Conservation (phyloP, 2,797 vertebrate species). For the Hypotaenidia philippensis region DNA sequence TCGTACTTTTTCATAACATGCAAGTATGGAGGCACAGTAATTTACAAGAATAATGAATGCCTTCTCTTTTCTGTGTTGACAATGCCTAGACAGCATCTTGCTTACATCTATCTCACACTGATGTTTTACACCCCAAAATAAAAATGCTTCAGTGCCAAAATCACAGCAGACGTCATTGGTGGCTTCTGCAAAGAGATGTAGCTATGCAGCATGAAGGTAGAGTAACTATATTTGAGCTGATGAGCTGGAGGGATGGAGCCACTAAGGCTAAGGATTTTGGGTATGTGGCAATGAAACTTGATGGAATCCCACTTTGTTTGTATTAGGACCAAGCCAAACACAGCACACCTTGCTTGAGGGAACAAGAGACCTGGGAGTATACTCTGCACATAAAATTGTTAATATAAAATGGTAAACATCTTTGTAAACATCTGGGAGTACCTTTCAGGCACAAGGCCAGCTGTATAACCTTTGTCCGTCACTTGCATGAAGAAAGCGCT, state of each 20-base stretch:
- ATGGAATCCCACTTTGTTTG: not conserved
- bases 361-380: not conserved
- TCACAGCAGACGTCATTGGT: not conserved
- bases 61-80: not conserved
- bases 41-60: not conserved
- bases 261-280: not conserved
- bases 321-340: not conserved
- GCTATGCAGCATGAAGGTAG: not conserved
- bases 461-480: not conserved
- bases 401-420: not conserved
- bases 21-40: not conserved
- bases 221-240: not conserved
- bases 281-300: not conserved
- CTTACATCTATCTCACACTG: not conserved
- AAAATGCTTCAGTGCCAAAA: not conserved
- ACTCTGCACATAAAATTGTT: not conserved
- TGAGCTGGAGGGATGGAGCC: not conserved
- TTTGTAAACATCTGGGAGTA: not conserved
- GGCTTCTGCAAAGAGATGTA: not conserved
- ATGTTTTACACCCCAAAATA: not conserved
- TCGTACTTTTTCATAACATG: not conserved
- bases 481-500: not conserved
- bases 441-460: conserved; percentile 5
- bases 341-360: not conserved
- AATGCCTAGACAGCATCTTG: not conserved